Conservation (phyloP, 2,888 invertebrate genomes). For the Ichneumon xanthorius region DNA sequence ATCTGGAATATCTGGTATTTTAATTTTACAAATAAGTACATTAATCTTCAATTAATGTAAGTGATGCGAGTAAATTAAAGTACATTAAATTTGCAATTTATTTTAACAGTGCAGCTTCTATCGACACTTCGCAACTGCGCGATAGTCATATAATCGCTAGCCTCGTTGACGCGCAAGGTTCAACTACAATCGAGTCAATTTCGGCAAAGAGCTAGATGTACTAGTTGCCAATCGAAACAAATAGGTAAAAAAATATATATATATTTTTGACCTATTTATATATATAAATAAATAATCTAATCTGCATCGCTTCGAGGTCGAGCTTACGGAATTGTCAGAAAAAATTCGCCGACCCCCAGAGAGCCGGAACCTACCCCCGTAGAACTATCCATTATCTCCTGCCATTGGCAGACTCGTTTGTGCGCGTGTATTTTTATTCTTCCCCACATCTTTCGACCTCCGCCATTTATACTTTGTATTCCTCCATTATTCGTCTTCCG, state of each 20-base stretch:
- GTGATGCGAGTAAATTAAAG: no score
- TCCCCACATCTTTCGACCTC: not conserved
- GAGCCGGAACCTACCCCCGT: slow-evolving; percentile 12
- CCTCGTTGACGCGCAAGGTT: not conserved
- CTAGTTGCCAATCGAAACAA: not conserved
- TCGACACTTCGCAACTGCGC: slow-evolving; percentile 14
- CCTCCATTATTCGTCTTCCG: slow-evolving; percentile 26
- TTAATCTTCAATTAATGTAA: no score
- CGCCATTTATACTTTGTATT: slow-evolving; percentile 14
- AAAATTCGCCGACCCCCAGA: slow-evolving; percentile 30
- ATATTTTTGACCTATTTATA: no score
- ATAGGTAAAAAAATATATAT: not conserved
- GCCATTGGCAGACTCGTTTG: slow-evolving; percentile 42
- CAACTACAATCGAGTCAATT: slow-evolving; percentile 33
- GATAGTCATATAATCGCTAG: slow-evolving; percentile 10
- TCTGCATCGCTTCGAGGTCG: not conserved
- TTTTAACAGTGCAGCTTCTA: not conserved
- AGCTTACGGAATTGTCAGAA: slow-evolving; percentile 23
- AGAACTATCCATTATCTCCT: slow-evolving; percentile 52
- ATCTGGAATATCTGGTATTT: no score
- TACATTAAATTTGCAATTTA: no score
- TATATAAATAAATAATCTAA: not conserved
- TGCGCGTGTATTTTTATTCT: slow-evolving; percentile 11
- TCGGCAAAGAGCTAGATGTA: slow-evolving; percentile 1
- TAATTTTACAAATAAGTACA: no score